A percentile compares a stretch with the other conserved stretches of the same genome.
phyloP scores from a whole-genome alignment of 2,888 invertebrate species.

The Heteromyza rotundicornis region DNA sequence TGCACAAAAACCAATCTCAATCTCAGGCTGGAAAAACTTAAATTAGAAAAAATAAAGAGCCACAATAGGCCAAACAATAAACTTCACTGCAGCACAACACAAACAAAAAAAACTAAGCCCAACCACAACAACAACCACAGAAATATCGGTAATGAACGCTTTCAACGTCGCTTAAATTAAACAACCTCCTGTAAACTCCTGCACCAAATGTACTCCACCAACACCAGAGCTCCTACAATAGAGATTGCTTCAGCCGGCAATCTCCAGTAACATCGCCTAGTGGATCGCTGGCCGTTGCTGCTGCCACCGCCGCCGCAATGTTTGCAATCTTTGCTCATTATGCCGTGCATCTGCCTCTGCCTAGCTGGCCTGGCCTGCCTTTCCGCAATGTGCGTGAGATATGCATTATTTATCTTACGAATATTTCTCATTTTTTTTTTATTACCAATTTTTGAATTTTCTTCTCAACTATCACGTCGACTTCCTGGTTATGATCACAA shows the following conservation, averaged over 20 bases:
- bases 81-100: neutral
- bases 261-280: slow-evolving; percentile 30
- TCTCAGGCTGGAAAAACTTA: slow-evolving; percentile 10
- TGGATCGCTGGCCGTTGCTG: slow-evolving; percentile 24
- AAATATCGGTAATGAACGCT: slow-evolving; percentile 20
- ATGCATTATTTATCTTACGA: slow-evolving; percentile 59
- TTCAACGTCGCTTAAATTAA: slow-evolving; percentile 27
- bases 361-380: slow-evolving; percentile 25
- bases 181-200: slow-evolving; percentile 10
- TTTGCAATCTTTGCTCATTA: slow-evolving; percentile 1
- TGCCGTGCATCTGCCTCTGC: slow-evolving; percentile 1
- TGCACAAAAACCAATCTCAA: slow-evolving; percentile 3
- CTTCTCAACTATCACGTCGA: slow-evolving; percentile 25
- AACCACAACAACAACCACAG: slow-evolving; percentile 1
- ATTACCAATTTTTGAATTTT: slow-evolving; percentile 22
- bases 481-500: slow-evolving; percentile 41
- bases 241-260: slow-evolving; percentile 23
- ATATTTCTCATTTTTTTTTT: slow-evolving; percentile 41
- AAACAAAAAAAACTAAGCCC: neutral
- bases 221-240: slow-evolving; percentile 17
- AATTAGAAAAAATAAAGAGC: slow-evolving; percentile 8
- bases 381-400: slow-evolving; percentile 54
- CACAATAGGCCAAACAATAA: slow-evolving; percentile 9
- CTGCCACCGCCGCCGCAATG: neutral
- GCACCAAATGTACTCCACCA: neutral